Evolutionary conservation across 2,113 vertebrate genomes (phyloP), one percentile per base, ranked within the genome.

Genomic region (Chunga burmeisteri): DNA sequence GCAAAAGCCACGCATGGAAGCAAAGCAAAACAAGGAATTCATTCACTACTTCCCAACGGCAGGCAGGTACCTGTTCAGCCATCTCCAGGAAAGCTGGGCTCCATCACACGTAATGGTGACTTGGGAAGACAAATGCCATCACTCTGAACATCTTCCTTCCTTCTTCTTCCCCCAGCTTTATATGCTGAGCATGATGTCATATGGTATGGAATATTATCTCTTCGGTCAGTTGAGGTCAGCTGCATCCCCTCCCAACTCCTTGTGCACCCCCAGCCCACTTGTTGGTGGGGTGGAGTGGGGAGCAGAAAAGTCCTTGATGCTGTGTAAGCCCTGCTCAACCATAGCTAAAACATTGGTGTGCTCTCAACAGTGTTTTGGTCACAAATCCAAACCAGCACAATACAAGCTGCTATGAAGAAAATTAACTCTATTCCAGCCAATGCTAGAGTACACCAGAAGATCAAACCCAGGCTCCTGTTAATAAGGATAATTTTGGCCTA

Each of bases 61-160:
- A 13, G 47, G 20, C 27, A 49, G 22, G 10, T 17, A 38, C 38
- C 38, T 38, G 4, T 62, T 91, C 58, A 49, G 40, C 27, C 26
- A 9, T 32, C 22, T 10, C n/a, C 30, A 67, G 47, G 23, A 63
- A 53, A 77, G 47, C 52, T 47, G 52, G 4, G 38, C 8, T 50
- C 13, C 21, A 29, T 81, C 23, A 44, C 0, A 0, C 0, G 0
- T 53, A 29, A 58, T 0, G 15, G 14, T 46, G 56, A 36, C 29
- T 50, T 75, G 42, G 46, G 66, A 52, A 81, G 30, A 49, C 11
- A 75, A 56, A 82, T 9, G 3, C 16, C 2, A 8, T 30, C 29
- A 42, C 27, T 9, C 19, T 23, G 30, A 27, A 49, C 30, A 42
- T 11, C 7, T 4, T 4, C 5, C 32, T 50, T 50, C 22, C 36